Conservation (phyloP, 2,113 vertebrate species). For the Microcebus griseorufus region DNA sequence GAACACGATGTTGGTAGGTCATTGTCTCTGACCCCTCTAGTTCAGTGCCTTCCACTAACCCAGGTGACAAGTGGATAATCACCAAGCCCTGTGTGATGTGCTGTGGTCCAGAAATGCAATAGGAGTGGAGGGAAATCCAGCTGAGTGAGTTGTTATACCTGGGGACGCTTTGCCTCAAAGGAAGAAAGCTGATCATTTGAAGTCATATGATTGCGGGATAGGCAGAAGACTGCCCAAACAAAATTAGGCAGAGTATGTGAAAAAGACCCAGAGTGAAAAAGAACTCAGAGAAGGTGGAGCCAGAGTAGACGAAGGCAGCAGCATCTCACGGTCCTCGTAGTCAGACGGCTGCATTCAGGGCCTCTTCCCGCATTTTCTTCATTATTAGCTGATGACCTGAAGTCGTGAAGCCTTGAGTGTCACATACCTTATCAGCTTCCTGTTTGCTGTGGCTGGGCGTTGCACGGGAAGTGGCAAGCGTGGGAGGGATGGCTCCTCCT, state of each 20-base stretch:
- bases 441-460: background rate
- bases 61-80: too few species aligned
- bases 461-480: fast-evolving
- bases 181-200: background rate
- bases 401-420: fast-evolving
- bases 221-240: background rate
- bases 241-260: background rate
- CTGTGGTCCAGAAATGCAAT: background rate
- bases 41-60: background rate
- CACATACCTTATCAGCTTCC: background rate
- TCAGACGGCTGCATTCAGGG: too few species aligned
- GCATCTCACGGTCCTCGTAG: background rate
- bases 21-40: background rate
- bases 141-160: background rate
- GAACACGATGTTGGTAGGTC: background rate
- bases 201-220: fast-evolving
- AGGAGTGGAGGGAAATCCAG: background rate
- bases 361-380: background rate
- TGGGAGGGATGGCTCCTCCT: fast-evolving
- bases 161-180: background rate
- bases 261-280: background rate
- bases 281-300: too few species aligned
- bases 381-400: fast-evolving
- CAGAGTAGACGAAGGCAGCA: background rate
- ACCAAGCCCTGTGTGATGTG: background rate